Evolutionary conservation across 64 coral and sea anemone species (phyloP).

Genomic region (Pocillopora damicornis): DNA sequence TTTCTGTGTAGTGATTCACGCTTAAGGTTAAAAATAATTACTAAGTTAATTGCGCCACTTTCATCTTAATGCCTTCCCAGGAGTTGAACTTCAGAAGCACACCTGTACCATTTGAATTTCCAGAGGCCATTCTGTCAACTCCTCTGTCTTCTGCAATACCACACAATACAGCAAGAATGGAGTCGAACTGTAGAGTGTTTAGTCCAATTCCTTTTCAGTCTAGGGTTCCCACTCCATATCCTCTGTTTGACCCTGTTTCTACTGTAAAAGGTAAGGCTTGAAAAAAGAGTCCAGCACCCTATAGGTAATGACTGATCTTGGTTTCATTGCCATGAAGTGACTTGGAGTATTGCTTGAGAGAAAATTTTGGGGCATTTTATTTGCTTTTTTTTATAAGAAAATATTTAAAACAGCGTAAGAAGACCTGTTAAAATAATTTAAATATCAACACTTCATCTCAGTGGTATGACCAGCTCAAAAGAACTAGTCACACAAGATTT

Average conservation of each 20-base stretch:
- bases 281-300: background rate
- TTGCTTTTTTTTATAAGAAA: too few species aligned
- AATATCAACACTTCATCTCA: too few species aligned
- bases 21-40: background rate
- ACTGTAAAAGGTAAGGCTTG: constrained; percentile 10
- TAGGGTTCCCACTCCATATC: constrained; percentile 23
- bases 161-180: constrained; percentile 1
- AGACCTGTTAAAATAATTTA: too few species aligned
- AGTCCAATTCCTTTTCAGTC: constrained; percentile 11
- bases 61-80: background rate
- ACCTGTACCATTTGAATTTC: constrained; percentile 21
- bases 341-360: too few species aligned
- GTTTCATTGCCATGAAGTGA: too few species aligned
- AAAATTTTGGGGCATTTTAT: too few species aligned
- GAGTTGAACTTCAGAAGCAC: constrained; percentile 5
- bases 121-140: constrained; percentile 12
- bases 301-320: background rate
- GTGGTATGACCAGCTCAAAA: too few species aligned
- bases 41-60: background rate
- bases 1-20: too few species aligned
- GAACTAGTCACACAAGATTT: too few species aligned
- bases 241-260: background rate
- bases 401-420: too few species aligned
- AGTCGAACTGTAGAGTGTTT: background rate
- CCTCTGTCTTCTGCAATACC: constrained; percentile 17